Conservation (phyloP, 2,888 invertebrate species). For the Miltochrista miniata region DNA sequence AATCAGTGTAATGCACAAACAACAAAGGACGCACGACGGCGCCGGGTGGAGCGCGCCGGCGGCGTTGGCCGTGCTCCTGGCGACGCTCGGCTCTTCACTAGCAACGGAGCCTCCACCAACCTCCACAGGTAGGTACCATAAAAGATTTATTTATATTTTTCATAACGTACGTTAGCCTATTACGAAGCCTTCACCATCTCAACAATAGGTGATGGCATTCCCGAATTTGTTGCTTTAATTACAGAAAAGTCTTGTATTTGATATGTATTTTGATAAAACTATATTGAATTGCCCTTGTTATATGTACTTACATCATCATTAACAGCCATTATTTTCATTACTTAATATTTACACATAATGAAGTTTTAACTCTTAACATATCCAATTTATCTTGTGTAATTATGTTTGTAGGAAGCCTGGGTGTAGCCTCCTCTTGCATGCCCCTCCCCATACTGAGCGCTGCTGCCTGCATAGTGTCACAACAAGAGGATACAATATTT, state of each 20-base stretch:
- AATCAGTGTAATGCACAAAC: conserved; percentile 10
- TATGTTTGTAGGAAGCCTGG: conserved; percentile 10
- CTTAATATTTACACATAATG: too few relatives aligned
- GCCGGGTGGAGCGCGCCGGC: conserved; percentile 20
- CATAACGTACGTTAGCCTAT: background rate
- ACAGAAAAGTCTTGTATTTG: too few relatives aligned
- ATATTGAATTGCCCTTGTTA: too few relatives aligned
- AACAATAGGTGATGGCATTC: too few relatives aligned
- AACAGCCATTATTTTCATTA: too few relatives aligned
- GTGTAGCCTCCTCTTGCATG: conserved; percentile 15
- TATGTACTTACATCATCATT: too few relatives aligned
- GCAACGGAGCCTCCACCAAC: background rate
- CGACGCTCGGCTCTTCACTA: conserved; percentile 18
- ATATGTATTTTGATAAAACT: too few relatives aligned
- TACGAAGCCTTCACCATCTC: background rate
- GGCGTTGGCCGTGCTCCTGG: conserved; percentile 25
- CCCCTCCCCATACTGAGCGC: conserved; percentile 5
- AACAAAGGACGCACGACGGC: conserved; percentile 27
- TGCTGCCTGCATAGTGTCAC: background rate
- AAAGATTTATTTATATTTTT: background rate
- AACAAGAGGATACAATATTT: background rate
- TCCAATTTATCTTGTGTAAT: background rate
- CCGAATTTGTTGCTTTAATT: too few relatives aligned
- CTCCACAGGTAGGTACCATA: conserved; percentile 7
- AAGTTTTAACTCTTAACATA: too few relatives aligned